Base-by-base conservation (phyloP, 1,140 invertebrate genomes). In the Maconellicoccus hirsutus region DNA sequence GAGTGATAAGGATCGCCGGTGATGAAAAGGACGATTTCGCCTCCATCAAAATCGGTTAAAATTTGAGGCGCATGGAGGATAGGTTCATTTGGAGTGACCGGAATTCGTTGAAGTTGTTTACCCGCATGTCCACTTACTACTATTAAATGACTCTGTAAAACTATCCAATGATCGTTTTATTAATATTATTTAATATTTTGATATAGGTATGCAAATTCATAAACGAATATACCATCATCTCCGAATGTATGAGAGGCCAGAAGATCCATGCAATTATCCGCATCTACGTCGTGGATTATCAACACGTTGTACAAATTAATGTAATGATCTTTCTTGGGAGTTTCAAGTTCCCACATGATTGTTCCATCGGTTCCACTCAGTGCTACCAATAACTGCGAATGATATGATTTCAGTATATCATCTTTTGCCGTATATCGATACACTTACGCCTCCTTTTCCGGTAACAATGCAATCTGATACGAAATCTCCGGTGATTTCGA, bases 1-100 rank as follows among this genome's bases (percentile, higher is more conserved):
- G 84, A 80, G 61, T 87, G 84, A 59, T 87, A 86, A 75, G 89
- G 87, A 26, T 88, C 88, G 3, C 89, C 91, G 0, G 90, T 91
- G 19, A 89, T 86, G 76, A 91, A 80, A 75, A 90, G 74, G 74
- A 90, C 82, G 52, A 84, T 79, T 71, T 82, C 80, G 70, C 83
- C 82, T 27, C 83, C 84, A 77, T 86, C 84, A 27, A 82, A 79
- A 75, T 82, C 80, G 0, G 81, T 78, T 6, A 87, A 74, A 23
- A 84, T 77, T 77, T 87, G 85, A 8, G 89, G 89, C n/a, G 87
- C 87, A 72, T 81, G 81, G 75, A 91, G 91, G 72, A 91, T 85
- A 66, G 79, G 80, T 79, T 92, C 88, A 71, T 84, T 83, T 29
- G 82, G 79, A 75, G 42, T 12, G 19, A 23, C 22, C 6, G 7